These are phyloP conservation scores for Enteromius paludinosus DNA, from an alignment of 2,797 vertebrate species.

Conservation along the genomic window DNA sequence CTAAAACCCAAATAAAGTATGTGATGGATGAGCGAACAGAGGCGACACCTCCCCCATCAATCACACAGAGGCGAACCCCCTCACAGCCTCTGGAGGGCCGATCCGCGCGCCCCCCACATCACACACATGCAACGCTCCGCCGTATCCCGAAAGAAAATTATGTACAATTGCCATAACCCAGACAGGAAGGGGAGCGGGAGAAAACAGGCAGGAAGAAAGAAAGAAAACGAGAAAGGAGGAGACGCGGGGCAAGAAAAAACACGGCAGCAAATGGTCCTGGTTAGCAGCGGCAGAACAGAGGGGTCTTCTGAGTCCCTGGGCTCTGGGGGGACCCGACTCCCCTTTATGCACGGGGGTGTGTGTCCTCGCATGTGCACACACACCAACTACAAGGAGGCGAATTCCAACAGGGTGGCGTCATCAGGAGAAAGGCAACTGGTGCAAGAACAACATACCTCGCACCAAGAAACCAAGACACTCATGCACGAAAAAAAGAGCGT, in stretches of 20 bases:
- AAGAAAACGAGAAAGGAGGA: slow-evolving; percentile 50
- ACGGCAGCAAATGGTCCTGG: slow-evolving; percentile 79
- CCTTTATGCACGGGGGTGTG: slow-evolving; percentile 42
- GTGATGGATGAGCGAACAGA: slow-evolving; percentile 82
- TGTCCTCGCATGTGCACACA: slow-evolving; percentile 36
- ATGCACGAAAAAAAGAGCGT: slow-evolving; percentile 8
- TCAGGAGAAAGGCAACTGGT: slow-evolving; percentile 73
- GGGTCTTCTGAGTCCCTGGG: slow-evolving; percentile 64
- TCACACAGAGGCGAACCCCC: slow-evolving; percentile 70
- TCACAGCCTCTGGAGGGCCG: slow-evolving; percentile 67
- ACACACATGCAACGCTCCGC: slow-evolving; percentile 50
- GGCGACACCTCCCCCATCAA: slow-evolving; percentile 78
- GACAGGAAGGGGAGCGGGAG: slow-evolving; percentile 62
- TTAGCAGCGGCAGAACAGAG: slow-evolving; percentile 71
- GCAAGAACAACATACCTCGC: slow-evolving; percentile 63
- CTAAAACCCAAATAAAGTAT: slow-evolving; percentile 81
- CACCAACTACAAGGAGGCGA: slow-evolving; percentile 71
- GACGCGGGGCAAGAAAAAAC: slow-evolving; percentile 64
- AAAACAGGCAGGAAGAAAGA: slow-evolving; percentile 36
- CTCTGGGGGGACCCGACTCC: slow-evolving; percentile 59
- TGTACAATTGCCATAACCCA: slow-evolving; percentile 65
- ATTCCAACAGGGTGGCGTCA: slow-evolving; percentile 83
- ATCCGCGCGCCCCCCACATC: slow-evolving; percentile 49
- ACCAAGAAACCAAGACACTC: slow-evolving; percentile 34
- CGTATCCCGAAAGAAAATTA: slow-evolving; percentile 63